Conservation (phyloP, 2,113 vertebrate species). For the Turnix velox region DNA sequence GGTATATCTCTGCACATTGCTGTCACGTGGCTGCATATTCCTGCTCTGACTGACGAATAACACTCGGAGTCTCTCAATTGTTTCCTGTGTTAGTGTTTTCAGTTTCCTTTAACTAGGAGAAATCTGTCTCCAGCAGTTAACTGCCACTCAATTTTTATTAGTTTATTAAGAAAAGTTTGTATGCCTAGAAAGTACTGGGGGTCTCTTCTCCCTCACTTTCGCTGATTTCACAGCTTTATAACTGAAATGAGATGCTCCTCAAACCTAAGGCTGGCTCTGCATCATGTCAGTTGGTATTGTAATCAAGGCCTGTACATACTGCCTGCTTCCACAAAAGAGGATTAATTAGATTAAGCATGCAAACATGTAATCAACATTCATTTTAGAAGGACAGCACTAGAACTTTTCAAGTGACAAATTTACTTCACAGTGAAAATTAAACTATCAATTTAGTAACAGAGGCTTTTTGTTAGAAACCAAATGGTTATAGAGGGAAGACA, state of each 20-base stretch:
- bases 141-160: not conserved
- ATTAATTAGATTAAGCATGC: not conserved
- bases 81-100: no score
- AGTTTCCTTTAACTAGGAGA: not conserved
- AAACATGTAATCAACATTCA: not conserved
- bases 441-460: not conserved
- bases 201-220: fast-evolving
- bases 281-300: not conserved
- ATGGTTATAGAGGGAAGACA: not conserved
- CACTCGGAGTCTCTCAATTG: no score
- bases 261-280: not conserved
- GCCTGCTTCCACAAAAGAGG: not conserved
- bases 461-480: not conserved
- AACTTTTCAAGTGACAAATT: not conserved
- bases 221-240: not conserved
- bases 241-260: not conserved
- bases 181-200: not conserved
- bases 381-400: not conserved
- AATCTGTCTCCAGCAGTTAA: not conserved
- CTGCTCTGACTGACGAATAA: no score
- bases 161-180: no score
- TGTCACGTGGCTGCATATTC: no score
- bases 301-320: not conserved
- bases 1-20: no score
- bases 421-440: not conserved